Percentiles rank a stretch among this genome's conserved stretches.
phyloP scores from a whole-genome alignment of 35 echinoderm and acorn worm genomes.

The Lytechinus variegatus region DNA sequence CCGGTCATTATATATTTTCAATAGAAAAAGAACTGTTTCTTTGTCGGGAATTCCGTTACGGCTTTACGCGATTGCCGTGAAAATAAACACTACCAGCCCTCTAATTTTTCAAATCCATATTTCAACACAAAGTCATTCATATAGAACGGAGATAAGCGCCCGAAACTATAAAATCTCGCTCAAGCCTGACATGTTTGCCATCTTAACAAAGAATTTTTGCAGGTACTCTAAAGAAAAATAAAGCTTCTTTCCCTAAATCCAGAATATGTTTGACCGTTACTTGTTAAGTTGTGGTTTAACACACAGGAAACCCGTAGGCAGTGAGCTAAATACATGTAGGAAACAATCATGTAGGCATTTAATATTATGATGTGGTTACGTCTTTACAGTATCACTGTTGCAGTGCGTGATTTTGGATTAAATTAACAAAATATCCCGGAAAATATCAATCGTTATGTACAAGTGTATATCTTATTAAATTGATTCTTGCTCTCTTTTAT shows the following conservation, averaged over 20 bases:
- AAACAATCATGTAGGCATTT: not conserved
- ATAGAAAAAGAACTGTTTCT: not conserved
- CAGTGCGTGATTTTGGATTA: not conserved
- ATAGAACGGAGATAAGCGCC: not conserved
- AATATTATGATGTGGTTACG: not conserved
- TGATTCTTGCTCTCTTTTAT: not conserved
- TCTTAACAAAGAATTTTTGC: slow-evolving; percentile 13
- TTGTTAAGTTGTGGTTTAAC: not conserved
- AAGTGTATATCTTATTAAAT: not conserved
- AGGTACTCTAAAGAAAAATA: not conserved
- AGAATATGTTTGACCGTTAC: not conserved
- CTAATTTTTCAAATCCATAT: not conserved
- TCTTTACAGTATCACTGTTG: not conserved
- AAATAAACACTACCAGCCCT: slow-evolving; percentile 2
- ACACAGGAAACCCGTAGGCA: slow-evolving; percentile 5
- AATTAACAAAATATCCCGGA: not conserved
- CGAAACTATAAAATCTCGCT: not conserved
- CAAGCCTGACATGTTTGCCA: not conserved
- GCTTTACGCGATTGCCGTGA: slow-evolving; percentile 8
- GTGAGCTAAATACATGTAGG: not conserved
- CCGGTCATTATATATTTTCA: not conserved
- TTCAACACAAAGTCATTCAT: not conserved
- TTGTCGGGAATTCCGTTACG: slow-evolving; percentile 16
- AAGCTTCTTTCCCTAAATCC: not conserved
- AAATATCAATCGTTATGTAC: no score